Evolutionary conservation across 2,113 vertebrate genomes (phyloP).

Genomic region (Neofelis nebulosa): DNA sequence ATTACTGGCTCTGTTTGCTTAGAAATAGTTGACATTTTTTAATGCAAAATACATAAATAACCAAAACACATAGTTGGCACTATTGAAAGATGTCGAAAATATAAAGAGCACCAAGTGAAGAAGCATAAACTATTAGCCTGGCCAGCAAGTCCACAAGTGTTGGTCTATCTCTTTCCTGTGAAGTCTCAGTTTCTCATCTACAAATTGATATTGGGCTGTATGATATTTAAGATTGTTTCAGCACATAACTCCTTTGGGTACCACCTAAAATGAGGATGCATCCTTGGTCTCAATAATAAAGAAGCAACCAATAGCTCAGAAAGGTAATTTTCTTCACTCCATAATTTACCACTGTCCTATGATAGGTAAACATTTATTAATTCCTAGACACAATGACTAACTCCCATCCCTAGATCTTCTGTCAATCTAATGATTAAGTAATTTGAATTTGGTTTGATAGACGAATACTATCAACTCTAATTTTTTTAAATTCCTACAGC

Average conservation of each 20-base stretch:
- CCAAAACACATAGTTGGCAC: background rate
- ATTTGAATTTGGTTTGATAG: constrained; percentile 81
- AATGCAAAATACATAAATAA: background rate
- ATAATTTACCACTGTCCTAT: constrained; percentile 14
- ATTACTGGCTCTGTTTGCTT: background rate
- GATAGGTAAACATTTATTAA: constrained; percentile 5
- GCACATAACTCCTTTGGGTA: background rate
- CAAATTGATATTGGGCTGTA: background rate
- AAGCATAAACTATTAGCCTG: too few species aligned
- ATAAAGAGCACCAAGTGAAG: background rate
- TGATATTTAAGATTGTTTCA: background rate
- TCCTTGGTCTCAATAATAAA: background rate
- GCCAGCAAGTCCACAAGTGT: too few species aligned
- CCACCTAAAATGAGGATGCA: background rate
- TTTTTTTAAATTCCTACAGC: constrained; percentile 82
- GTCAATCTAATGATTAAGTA: constrained; percentile 57
- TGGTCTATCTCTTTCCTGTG: background rate
- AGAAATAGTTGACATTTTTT: background rate
- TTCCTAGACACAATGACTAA: constrained; percentile 23
- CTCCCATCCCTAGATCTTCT: constrained; percentile 38
- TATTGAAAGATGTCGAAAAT: background rate
- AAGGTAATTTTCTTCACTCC: background rate
- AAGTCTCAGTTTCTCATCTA: background rate
- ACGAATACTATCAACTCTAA: constrained; percentile 77
- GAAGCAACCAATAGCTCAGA: background rate